Evolutionary conservation across 2,113 vertebrate genomes (phyloP).

Genomic region (Daubentonia madagascariensis): DNA sequence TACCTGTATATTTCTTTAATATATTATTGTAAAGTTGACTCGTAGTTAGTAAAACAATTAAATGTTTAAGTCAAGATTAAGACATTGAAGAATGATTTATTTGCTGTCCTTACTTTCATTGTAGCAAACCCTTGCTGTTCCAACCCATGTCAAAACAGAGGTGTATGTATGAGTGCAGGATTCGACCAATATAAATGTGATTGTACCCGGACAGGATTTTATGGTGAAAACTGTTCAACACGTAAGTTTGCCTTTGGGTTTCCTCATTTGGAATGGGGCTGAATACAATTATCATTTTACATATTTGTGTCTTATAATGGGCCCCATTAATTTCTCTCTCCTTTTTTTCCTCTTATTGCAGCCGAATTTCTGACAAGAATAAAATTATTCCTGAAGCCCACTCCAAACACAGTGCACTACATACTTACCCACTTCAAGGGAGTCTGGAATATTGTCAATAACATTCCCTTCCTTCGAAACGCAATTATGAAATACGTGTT

Average conservation of each 20-base stretch:
- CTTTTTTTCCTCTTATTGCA: conserved; percentile 65
- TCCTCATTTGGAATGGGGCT: neutral
- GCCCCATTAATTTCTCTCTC: neutral
- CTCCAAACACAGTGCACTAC: conserved; percentile 93
- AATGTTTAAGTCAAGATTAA: neutral
- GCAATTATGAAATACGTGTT: conserved; percentile 95
- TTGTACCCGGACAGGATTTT: conserved; percentile 93
- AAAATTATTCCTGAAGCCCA: conserved; percentile 89
- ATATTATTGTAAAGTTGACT: neutral
- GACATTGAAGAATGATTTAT: neutral
- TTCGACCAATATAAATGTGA: conserved; percentile 91
- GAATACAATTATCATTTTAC: neutral
- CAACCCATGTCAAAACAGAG: conserved; percentile 94
- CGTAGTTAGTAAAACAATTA: neutral
- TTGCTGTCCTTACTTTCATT: neutral
- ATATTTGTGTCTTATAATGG: neutral
- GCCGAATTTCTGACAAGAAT: conserved; percentile 94
- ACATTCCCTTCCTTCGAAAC: conserved; percentile 89
- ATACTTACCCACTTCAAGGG: conserved; percentile 95
- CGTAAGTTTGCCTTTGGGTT: conserved; percentile 84
- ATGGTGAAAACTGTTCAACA: conserved; percentile 91
- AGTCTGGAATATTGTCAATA: conserved; percentile 96
- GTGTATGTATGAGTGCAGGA: conserved; percentile 88
- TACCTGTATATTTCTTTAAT: neutral
- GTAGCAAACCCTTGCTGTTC: conserved; percentile 94